Conservation (phyloP, 2,888 invertebrate genomes). For the Rambutsinella grinnellia region DNA sequence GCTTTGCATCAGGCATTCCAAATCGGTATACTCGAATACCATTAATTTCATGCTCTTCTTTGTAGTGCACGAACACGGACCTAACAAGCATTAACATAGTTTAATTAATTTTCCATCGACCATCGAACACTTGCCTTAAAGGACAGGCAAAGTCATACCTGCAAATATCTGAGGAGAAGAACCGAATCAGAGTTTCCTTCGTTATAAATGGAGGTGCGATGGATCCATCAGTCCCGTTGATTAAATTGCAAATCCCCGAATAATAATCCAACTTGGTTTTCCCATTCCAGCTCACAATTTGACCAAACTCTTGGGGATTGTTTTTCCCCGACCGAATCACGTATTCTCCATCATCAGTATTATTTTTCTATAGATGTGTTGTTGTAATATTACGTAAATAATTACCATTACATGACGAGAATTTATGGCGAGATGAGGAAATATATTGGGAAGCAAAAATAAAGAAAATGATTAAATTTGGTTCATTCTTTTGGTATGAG, state of each 20-base stretch:
- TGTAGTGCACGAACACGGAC: slow-evolving; percentile 57
- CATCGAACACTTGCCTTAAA: not conserved
- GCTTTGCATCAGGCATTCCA: slow-evolving; percentile 63
- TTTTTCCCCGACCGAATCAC: slow-evolving; percentile 61
- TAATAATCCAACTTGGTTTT: slow-evolving; percentile 64
- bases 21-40: slow-evolving; percentile 61
- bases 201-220: slow-evolving; percentile 63
- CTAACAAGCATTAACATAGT: slow-evolving; percentile 29
- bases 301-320: slow-evolving; percentile 64
- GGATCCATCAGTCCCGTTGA: slow-evolving; percentile 64
- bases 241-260: slow-evolving; percentile 61
- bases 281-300: slow-evolving; percentile 66
- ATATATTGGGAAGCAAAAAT: slow-evolving; percentile 7
- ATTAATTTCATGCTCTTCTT: slow-evolving; percentile 55
- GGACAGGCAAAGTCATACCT: slow-evolving; percentile 45
- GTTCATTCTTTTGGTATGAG: too few species aligned
- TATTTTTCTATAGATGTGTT: slow-evolving; percentile 63
- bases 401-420: too few species aligned
- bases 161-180: slow-evolving; percentile 65
- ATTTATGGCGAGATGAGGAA: too few species aligned
- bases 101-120: not conserved
- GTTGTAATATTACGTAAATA: too few species aligned
- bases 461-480: not conserved
- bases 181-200: slow-evolving; percentile 61
- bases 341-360: slow-evolving; percentile 65